Conservation (phyloP, 1,140 invertebrate genomes). For the Sycophila sp. region DNA sequence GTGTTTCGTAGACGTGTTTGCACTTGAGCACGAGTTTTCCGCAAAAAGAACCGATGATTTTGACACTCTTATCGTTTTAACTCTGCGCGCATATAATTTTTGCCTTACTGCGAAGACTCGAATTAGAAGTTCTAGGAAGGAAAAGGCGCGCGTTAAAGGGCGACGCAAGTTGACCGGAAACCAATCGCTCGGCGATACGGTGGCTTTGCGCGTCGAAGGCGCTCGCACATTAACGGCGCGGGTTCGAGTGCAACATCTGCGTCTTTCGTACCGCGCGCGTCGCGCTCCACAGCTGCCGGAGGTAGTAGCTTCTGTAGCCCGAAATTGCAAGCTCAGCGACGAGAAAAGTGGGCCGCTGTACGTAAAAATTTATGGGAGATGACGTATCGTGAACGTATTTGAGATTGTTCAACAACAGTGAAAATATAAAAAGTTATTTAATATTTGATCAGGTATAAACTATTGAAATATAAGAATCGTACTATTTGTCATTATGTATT, state of each 20-base stretch:
- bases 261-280: slow-evolving; percentile 4
- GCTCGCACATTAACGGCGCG: slow-evolving; percentile 8
- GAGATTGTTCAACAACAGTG: not conserved
- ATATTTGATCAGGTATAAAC: too few species aligned
- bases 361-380: too few species aligned
- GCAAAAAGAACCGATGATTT: too few species aligned
- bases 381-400: not conserved
- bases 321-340: not conserved
- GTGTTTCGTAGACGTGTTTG: too few species aligned
- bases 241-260: slow-evolving; percentile 32
- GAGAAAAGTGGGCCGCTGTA: not conserved
- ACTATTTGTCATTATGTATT: too few species aligned
- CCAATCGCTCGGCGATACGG: slow-evolving; percentile 6
- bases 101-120: not conserved
- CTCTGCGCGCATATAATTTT: too few species aligned
- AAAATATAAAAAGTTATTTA: too few species aligned
- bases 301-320: not conserved
- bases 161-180: slow-evolving; percentile 17
- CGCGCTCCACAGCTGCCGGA: slow-evolving; percentile 15
- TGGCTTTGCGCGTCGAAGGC: not conserved
- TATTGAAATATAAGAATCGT: too few species aligned
- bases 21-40: too few species aligned
- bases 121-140: slow-evolving; percentile 29
- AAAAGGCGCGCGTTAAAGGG: not conserved
- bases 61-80: too few species aligned